Base-by-base conservation (phyloP, 2,888 invertebrate genomes). In the Cheilosia variabilis region DNA sequence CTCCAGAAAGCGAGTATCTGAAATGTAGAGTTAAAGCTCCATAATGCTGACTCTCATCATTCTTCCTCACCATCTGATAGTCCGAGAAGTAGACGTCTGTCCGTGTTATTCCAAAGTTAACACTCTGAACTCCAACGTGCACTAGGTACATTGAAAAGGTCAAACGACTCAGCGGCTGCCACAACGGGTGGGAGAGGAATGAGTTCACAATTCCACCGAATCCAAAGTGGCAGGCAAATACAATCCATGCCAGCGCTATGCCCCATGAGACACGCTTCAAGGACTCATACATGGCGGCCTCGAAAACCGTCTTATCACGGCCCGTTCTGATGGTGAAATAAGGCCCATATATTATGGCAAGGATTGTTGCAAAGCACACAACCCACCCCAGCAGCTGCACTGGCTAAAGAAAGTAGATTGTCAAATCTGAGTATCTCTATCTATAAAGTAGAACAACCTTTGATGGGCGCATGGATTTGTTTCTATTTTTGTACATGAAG, bases 151-250 rank as follows among this genome's bases (percentile, higher is more conserved):
- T 90, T 68, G 90, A 90, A 81, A 91, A 92, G 17, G 89, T 89
- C 22, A 92, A 87, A 6, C 91, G 90, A 15, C 90, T 90, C 81
- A 92, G 89, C 17, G 89, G 91, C 15, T 90, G 90, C 86, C 91
- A 92, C 87, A 90, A 89, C 31, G 89, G 63, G 89, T 90, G 90
- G 2, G 91, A 91, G 3, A 92, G 82, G 80, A 92, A 90, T 63
- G 90, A 89, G 22, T 92, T 91, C 17, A 92, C 87, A 2, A 90
- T 45, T 4, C 92, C 92, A 1, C 92, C 92, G 41, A 91, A 90
- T 0, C 90, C 91, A 68, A 91, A 91, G 69, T 90, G 89, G 53
- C 92, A 92, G 34, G 91, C 91, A 89, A 91, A 92, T 10, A 92
- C 90, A 34, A 92, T 90, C 90, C 92, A 91, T 1, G 89, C 90